A percentile compares a stretch with the other conserved stretches of the same genome.
Conservation (phyloP, 2,797 vertebrate genomes). For the Myotis myotis region DNA sequence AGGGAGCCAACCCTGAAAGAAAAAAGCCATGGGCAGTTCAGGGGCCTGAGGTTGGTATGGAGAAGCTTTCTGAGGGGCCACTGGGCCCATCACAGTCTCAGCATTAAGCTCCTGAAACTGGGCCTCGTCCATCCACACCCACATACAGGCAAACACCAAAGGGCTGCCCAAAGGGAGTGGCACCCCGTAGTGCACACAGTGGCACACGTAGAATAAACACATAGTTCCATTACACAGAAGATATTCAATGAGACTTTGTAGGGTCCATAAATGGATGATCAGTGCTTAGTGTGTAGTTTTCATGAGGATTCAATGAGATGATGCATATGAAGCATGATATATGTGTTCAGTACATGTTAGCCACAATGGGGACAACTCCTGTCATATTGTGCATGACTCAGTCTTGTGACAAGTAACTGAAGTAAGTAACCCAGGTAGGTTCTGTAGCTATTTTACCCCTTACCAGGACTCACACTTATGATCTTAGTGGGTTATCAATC, state of each 20-base stretch:
- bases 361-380: background rate
- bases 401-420: background rate
- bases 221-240: background rate
- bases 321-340: background rate
- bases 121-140: background rate
- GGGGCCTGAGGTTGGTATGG: background rate
- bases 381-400: accelerated
- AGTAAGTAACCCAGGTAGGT: background rate
- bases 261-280: background rate
- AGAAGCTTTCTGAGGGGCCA: background rate
- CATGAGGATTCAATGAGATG: background rate
- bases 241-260: background rate
- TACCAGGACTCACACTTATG: background rate
- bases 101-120: background rate
- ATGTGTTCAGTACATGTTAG: background rate
- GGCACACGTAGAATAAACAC: background rate
- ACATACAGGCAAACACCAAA: background rate
- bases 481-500: background rate
- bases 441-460: background rate
- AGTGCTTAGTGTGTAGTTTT: background rate
- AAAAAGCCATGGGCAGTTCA: background rate
- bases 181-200: background rate
- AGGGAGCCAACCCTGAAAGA: constrained; percentile 38
- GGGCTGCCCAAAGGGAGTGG: background rate
- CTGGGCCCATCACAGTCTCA: background rate